Percentiles rank a stretch among this genome's conserved stretches.
Conservation (phyloP, 2,113 vertebrate species). For the Paralichthys olivaceus region DNA sequence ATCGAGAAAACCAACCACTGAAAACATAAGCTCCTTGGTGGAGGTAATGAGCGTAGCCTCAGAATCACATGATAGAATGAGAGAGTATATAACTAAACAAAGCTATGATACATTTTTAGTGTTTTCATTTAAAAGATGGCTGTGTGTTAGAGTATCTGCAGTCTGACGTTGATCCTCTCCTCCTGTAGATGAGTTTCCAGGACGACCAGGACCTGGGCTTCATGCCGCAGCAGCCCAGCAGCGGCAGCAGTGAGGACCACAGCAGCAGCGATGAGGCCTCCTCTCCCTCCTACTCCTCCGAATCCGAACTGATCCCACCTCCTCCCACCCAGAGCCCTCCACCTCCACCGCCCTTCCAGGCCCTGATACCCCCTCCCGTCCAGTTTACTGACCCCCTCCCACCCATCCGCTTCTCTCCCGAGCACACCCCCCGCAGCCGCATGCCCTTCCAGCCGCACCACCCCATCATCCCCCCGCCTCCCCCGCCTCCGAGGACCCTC, state of each 20-base stretch:
- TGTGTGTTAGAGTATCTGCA: not conserved
- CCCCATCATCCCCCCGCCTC: slow-evolving; percentile 83
- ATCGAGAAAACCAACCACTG: too few species aligned
- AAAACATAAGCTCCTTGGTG: too few species aligned
- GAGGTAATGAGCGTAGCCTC: not conserved
- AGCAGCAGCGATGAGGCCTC: slow-evolving; percentile 95
- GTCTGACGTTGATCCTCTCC: slow-evolving; percentile 11
- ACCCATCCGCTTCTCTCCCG: slow-evolving; percentile 74
- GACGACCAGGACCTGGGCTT: slow-evolving; percentile 90
- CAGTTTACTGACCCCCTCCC: slow-evolving; percentile 87
- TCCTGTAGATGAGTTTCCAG: slow-evolving; percentile 93
- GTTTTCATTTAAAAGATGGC: not conserved
- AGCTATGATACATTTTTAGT: not conserved
- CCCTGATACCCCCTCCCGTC: slow-evolving; percentile 82
- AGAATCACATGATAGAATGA: not conserved
- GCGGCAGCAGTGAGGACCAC: slow-evolving; percentile 90
- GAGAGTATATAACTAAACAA: not conserved
- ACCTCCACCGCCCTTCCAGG: slow-evolving; percentile 83
- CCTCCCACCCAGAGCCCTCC: slow-evolving; percentile 90
- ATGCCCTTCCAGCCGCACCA: slow-evolving; percentile 83
- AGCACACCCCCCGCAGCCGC: slow-evolving; percentile 80
- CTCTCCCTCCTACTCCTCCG: slow-evolving; percentile 92
- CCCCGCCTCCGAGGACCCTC: slow-evolving; percentile 79
- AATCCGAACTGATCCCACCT: slow-evolving; percentile 90
- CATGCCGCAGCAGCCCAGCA: slow-evolving; percentile 86